Base-by-base conservation (phyloP, 2,888 invertebrate species). In the Aricia artaxerxes region DNA sequence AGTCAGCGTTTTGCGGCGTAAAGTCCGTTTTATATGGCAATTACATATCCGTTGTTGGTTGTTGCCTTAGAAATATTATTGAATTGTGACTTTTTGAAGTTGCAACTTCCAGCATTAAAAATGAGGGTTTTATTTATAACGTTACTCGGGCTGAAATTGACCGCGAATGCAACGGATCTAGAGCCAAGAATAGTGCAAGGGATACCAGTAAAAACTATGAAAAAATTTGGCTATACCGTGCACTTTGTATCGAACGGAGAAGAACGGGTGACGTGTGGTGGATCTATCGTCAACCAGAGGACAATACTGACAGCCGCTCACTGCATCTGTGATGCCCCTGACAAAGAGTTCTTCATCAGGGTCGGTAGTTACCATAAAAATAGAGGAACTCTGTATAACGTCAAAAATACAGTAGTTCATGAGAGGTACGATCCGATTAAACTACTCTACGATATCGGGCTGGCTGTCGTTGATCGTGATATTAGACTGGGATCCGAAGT, bases 271-370 rank as follows among this genome's bases (percentile, higher is more conserved):
- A 78, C 83, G 35, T 88, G 88, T 78, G 88, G 88, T 0, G 81
- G 85, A 0, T 88, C 88, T 0, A 84, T 88, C 53, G 6, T 88
- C 4, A 88, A 86, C 78, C 86, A 88, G 79, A 80, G 79, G 4
- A 79, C 88, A 11, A 77, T 86, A 0, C 49, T 88, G 4, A 85
- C 88, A 2, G 88, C 88, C 1, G 88, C 84, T 0, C 88, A 88
- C 79, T 88, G 88, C 64, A 64, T 64, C 11, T 4, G 4, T 31
- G 31, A 64, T 31, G 64, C 31, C 31, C 11, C 31, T 0, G 11
- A 31, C 64, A 31, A 64, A 64, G 64, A 11, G 31, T 64, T 35
- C 2, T 35, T 31, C 31, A 64, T 64, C 31, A 64, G 64, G 31
- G 64, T 64, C 64, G 64, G 64, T 64, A 64, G 64, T 31, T 7